A percentile compares a stretch with the other conserved stretches of the same genome.
These are phyloP conservation scores for Sebastes elongatus DNA, from an alignment of 2,797 vertebrate species.

Conservation along the genomic window DNA sequence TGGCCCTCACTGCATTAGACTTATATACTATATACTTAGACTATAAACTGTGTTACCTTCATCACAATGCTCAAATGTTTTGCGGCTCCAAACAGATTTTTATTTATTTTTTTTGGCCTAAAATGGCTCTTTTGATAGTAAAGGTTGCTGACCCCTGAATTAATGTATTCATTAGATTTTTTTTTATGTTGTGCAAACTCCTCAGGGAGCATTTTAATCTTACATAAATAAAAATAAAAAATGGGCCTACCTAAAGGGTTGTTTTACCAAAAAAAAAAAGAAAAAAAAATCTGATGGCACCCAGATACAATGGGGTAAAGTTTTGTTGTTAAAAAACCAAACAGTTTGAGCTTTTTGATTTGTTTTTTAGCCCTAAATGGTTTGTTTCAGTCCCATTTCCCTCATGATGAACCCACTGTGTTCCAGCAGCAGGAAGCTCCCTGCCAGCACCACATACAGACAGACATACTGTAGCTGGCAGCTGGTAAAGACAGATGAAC, in stretches of 20 bases:
- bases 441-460: background rate
- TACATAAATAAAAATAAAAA: background rate
- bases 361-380: background rate
- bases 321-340: background rate
- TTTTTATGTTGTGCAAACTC: background rate
- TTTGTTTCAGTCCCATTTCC: background rate
- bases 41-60: no score
- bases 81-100: no score
- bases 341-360: background rate
- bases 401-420: background rate
- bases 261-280: background rate
- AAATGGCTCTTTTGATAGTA: no score
- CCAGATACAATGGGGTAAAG: background rate
- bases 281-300: background rate
- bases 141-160: no score
- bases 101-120: no score
- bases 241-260: background rate
- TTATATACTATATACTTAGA: no score
- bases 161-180: background rate
- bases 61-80: no score
- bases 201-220: background rate
- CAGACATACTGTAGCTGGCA: fast-evolving
- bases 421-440: background rate
- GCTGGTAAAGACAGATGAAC: background rate
- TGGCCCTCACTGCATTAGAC: no score